These are phyloP conservation scores for Aphelocoma coerulescens DNA, from an alignment of 2,113 vertebrate species.

Conservation along the genomic window DNA sequence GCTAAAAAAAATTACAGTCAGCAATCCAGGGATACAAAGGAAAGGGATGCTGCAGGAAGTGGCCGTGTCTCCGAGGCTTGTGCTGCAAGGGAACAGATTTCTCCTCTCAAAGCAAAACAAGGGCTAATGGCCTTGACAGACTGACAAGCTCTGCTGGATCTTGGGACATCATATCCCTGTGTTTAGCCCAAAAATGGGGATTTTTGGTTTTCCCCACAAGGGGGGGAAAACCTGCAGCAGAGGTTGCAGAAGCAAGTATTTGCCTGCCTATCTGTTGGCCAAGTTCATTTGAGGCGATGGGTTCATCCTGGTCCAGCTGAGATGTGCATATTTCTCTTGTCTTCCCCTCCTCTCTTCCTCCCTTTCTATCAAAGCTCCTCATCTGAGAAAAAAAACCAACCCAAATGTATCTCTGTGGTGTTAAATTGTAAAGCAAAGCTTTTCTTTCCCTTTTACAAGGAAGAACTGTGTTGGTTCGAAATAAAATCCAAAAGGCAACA, in stretches of 20 bases:
- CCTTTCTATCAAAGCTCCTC: background rate
- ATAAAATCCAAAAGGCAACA: background rate
- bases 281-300: background rate
- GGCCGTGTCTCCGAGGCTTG: background rate
- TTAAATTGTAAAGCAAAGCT: background rate
- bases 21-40: background rate
- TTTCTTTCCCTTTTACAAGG: background rate
- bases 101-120: background rate
- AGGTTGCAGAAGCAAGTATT: background rate
- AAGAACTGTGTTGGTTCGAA: background rate
- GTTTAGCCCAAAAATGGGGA: background rate
- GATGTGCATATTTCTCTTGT: background rate
- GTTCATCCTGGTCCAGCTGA: background rate
- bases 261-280: background rate
- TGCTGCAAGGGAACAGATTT: background rate
- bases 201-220: background rate
- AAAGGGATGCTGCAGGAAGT: background rate
- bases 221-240: background rate
- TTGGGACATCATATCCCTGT: background rate
- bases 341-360: background rate
- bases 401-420: background rate
- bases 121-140: background rate
- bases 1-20: slow-evolving; percentile 13
- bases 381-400: background rate
- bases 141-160: background rate